Conservation (phyloP, 2,797 vertebrate species). For the Borostomias antarcticus region DNA sequence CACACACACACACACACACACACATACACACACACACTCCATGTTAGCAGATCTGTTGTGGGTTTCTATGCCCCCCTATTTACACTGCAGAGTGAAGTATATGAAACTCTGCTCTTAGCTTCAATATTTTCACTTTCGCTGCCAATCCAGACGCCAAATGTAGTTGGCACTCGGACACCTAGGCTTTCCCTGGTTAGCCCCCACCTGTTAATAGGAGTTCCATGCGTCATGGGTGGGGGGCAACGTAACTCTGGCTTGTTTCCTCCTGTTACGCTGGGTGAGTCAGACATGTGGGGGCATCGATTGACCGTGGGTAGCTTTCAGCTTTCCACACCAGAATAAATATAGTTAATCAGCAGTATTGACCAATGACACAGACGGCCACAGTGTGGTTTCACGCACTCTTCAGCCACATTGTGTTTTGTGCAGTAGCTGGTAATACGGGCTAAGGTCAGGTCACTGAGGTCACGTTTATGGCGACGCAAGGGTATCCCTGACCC, state of each 20-base stretch:
- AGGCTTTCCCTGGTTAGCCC: too few species aligned
- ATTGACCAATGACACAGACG: conserved; percentile 7
- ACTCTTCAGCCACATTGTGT: conserved; percentile 1
- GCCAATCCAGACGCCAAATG: too few species aligned
- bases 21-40: not conserved
- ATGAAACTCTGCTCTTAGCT: too few species aligned
- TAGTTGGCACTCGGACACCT: too few species aligned
- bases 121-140: too few species aligned
- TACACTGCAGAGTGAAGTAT: too few species aligned
- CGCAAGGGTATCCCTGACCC: too few species aligned
- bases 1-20: not conserved
- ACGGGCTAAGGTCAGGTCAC: not conserved
- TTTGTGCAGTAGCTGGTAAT: not conserved
- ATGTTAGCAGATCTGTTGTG: not conserved
- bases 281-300: not conserved
- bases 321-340: conserved; percentile 5
- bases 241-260: too few species aligned
- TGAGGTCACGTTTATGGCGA: not conserved
- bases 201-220: too few species aligned
- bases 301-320: not conserved
- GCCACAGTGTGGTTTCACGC: conserved; percentile 7
- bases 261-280: not conserved
- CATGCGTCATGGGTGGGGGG: too few species aligned
- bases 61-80: not conserved
- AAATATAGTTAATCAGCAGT: conserved; percentile 12